Evolutionary conservation across 2,888 invertebrate species (phyloP).

Genomic region (Chalcosyrphus nemorum): DNA sequence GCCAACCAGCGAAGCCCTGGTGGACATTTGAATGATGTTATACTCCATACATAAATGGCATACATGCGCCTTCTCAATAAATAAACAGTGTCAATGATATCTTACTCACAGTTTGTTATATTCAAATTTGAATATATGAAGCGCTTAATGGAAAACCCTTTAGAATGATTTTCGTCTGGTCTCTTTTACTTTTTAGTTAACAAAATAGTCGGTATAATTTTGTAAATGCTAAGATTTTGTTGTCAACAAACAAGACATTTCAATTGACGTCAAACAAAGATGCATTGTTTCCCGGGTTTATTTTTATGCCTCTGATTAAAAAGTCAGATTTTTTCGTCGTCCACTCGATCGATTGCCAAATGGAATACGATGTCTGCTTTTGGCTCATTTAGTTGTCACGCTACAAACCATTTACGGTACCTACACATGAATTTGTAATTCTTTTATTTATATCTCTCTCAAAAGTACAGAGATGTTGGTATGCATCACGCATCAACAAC

Average conservation of each 20-base stretch:
- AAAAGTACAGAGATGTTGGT: conserved; percentile 28
- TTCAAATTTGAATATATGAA: too few relatives aligned
- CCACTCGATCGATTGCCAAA: conserved; percentile 8
- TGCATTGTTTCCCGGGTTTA: conserved; percentile 33
- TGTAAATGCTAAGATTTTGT: too few relatives aligned
- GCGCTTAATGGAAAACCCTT: too few relatives aligned
- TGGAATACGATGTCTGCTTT: conserved; percentile 5
- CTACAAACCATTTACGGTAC: conserved; percentile 9
- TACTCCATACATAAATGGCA: too few relatives aligned
- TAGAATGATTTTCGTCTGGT: too few relatives aligned
- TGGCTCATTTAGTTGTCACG: conserved; percentile 24
- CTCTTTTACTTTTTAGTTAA: too few relatives aligned
- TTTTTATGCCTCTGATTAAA: not conserved
- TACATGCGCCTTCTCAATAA: too few relatives aligned
- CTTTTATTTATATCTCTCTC: conserved; percentile 13
- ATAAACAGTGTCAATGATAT: too few relatives aligned
- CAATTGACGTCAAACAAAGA: conserved; percentile 32
- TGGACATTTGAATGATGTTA: too few relatives aligned
- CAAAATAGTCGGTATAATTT: too few relatives aligned
- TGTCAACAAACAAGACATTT: not conserved
- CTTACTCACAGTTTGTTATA: too few relatives aligned
- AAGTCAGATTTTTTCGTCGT: not conserved
- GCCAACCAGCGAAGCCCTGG: too few relatives aligned
- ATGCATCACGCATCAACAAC: conserved; percentile 38
- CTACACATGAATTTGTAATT: not conserved